Evolutionary conservation across 2,888 invertebrate species (phyloP).

Genomic region (Drosophila falleni): DNA sequence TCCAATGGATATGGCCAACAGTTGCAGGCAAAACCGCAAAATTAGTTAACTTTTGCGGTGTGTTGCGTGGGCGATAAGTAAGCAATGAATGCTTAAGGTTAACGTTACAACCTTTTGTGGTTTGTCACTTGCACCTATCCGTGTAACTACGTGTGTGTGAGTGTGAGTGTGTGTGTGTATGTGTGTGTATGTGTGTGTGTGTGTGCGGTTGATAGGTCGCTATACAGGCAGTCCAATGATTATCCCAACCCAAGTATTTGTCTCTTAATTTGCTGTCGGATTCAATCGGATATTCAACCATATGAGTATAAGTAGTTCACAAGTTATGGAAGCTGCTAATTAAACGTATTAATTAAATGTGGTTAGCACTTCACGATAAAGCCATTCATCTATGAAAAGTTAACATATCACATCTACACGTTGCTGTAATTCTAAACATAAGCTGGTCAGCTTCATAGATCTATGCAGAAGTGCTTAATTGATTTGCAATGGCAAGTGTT

Average conservation of each 20-base stretch:
- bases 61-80: conserved; percentile 66
- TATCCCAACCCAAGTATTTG: conserved; percentile 29
- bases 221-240: conserved; percentile 10
- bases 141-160: neutral
- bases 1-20: conserved; percentile 47
- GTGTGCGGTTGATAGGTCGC: conserved; percentile 20
- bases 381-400: neutral
- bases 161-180: conserved; percentile 19
- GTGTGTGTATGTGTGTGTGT: conserved; percentile 19
- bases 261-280: conserved; percentile 29
- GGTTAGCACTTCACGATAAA: conserved; percentile 2
- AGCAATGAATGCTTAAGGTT: conserved; percentile 73
- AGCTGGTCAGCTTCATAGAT: neutral
- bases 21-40: conserved; percentile 75
- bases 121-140: conserved; percentile 66
- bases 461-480: neutral
- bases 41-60: conserved; percentile 78
- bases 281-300: neutral
- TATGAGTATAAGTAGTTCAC: neutral
- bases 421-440: no score
- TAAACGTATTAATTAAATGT: conserved; percentile 25
- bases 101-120: conserved; percentile 74
- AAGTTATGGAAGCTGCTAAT: conserved; percentile 23
- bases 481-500: conserved; percentile 2
- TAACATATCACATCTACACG: neutral